Conservation (phyloP, 2,888 invertebrate species). For the Odiellus spinosus region DNA sequence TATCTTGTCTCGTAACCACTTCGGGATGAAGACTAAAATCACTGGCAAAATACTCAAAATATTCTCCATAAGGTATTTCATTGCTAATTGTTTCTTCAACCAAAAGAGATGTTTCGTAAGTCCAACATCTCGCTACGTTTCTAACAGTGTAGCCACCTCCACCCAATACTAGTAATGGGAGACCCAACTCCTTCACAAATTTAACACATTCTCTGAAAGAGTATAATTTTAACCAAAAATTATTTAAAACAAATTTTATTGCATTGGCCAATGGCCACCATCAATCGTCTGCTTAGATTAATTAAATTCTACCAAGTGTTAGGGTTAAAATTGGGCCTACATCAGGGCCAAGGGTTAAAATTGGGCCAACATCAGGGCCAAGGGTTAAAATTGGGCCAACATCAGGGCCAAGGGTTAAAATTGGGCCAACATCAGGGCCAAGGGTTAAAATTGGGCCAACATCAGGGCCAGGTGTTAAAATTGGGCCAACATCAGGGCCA, state of each 20-base stretch:
- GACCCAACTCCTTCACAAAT: conserved; percentile 77
- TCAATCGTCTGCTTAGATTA: not conserved
- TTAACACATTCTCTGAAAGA: conserved; percentile 90
- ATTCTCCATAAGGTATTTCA: conserved; percentile 89
- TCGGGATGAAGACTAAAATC: conserved; percentile 93
- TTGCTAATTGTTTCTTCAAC: conserved; percentile 84
- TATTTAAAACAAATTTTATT: conserved; percentile 1
- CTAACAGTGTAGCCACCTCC: conserved; percentile 76
- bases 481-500: too few species aligned
- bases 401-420: too few species aligned
- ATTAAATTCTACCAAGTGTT: too few species aligned
- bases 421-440: too few species aligned
- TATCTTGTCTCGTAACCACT: conserved; percentile 63
- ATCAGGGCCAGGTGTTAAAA: too few species aligned
- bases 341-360: too few species aligned
- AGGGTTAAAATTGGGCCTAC: too few species aligned
- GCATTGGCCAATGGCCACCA: not conserved
- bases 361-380: too few species aligned
- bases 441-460: too few species aligned
- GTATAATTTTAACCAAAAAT: conserved; percentile 19
- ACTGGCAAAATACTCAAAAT: conserved; percentile 91
- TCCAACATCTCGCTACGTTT: conserved; percentile 98
- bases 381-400: too few species aligned
- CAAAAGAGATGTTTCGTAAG: conserved; percentile 87
- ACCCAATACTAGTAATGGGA: conserved; percentile 79